A percentile compares a stretch with the other conserved stretches of the same genome.
phyloP scores from a whole-genome alignment of 1,140 invertebrate species.

The Drosophila bifasciata region DNA sequence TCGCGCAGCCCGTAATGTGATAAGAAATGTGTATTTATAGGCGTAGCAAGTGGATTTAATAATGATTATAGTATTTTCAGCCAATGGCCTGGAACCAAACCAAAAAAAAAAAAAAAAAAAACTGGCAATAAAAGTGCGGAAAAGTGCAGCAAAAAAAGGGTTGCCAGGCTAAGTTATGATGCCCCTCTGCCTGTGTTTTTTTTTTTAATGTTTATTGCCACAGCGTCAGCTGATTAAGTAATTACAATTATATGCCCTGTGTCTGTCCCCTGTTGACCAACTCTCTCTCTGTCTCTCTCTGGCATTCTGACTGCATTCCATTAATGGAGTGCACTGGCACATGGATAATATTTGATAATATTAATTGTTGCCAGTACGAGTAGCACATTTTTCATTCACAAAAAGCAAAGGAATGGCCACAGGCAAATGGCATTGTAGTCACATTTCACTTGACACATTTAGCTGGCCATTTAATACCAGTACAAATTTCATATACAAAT shows the following conservation, averaged over 20 bases:
- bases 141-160: slow-evolving; percentile 29
- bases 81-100: slow-evolving; percentile 26
- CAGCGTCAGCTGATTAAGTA: slow-evolving; percentile 57
- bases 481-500: no score
- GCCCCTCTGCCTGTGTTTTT: slow-evolving; percentile 19
- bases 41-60: slow-evolving; percentile 56
- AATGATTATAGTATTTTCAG: slow-evolving; percentile 51
- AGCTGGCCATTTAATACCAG: no score
- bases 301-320: slow-evolving; percentile 18
- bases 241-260: slow-evolving; percentile 47
- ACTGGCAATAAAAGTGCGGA: slow-evolving; percentile 39
- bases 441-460: no score
- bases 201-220: slow-evolving; percentile 55
- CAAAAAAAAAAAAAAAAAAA: no score
- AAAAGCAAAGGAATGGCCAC: no score
- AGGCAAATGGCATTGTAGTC: no score
- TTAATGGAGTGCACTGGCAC: slow-evolving; percentile 41
- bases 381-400: background rate
- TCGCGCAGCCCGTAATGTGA: slow-evolving; percentile 43
- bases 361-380: slow-evolving; percentile 40
- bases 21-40: slow-evolving; percentile 60
- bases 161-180: slow-evolving; percentile 53
- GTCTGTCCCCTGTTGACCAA: background rate
- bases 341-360: slow-evolving; percentile 43
- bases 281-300: slow-evolving; percentile 1